A percentile compares a stretch with the other conserved stretches of the same genome.
phyloP scores from a whole-genome alignment of 2,113 vertebrate species.

The Phylloscopus whistleri region DNA sequence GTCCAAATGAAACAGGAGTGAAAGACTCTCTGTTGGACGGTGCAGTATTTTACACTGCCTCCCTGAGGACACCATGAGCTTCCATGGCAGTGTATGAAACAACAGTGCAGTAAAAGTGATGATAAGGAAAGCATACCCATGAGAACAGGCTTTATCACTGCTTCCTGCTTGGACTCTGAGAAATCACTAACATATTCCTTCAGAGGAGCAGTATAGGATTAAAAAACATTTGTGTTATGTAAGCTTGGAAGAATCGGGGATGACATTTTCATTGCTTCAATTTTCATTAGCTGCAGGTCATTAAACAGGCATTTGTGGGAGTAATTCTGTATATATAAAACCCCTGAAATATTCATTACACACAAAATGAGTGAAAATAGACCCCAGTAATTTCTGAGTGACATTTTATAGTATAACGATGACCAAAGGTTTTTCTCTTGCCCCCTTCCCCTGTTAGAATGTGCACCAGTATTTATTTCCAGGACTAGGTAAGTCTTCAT shows the following conservation, averaged over 20 bases:
- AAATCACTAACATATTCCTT: not conserved
- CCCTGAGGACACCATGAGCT: not conserved
- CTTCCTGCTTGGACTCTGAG: not conserved
- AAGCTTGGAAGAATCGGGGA: slow-evolving; percentile 28
- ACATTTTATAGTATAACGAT: not conserved
- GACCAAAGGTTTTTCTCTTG: not conserved
- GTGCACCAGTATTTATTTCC: not conserved
- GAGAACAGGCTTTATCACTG: not conserved
- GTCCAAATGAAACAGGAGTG: not conserved
- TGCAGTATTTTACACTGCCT: not conserved
- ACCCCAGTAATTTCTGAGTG: not conserved
- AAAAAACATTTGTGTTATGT: slow-evolving; percentile 27
- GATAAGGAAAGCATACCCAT: not conserved
- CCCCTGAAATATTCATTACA: slow-evolving; percentile 51
- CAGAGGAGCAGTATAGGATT: not conserved
- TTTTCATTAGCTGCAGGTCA: slow-evolving; percentile 67
- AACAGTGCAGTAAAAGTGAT: not conserved
- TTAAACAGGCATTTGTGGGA: slow-evolving; percentile 58
- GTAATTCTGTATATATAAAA: slow-evolving; percentile 48
- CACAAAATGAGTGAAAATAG: not conserved
- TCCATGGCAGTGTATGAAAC: not conserved
- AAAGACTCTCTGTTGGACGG: not conserved
- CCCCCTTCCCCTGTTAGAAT: not conserved
- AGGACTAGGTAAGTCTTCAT: not conserved
- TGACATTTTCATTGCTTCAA: slow-evolving; percentile 50